phyloP scores from a whole-genome alignment of 2,888 invertebrate species.

The Aphrophora alni region DNA sequence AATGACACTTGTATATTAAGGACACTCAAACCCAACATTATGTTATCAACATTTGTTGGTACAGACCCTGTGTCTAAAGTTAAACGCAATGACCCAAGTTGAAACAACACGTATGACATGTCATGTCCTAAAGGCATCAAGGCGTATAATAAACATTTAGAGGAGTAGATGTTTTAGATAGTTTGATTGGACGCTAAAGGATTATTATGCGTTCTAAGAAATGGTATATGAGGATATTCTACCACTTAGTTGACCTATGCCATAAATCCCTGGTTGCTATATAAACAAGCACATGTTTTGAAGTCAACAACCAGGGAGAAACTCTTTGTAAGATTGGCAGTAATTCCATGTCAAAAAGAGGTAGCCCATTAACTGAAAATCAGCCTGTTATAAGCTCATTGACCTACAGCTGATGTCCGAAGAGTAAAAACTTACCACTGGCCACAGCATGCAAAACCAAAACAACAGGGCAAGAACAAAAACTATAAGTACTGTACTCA shows the following conservation, averaged over 20 bases:
- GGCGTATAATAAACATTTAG: slow-evolving; percentile 52
- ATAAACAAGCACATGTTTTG: slow-evolving; percentile 41
- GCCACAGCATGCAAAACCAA: background rate
- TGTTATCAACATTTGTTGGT: slow-evolving; percentile 51
- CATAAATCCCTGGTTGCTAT: slow-evolving; percentile 49
- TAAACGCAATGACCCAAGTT: slow-evolving; percentile 44
- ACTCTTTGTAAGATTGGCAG: slow-evolving; percentile 17
- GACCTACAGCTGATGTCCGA: slow-evolving; percentile 18
- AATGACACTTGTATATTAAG: background rate
- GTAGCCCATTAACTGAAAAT: background rate
- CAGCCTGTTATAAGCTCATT: background rate
- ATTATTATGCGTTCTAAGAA: slow-evolving; percentile 51
- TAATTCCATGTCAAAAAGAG: slow-evolving; percentile 10
- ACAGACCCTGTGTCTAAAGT: slow-evolving; percentile 46
- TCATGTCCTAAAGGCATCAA: slow-evolving; percentile 51
- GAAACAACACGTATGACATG: slow-evolving; percentile 41
- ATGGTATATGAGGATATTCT: slow-evolving; percentile 52
- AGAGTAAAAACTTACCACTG: slow-evolving; percentile 23
- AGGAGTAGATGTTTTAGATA: slow-evolving; percentile 52
- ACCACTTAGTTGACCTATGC: slow-evolving; percentile 47
- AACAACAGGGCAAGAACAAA: slow-evolving; percentile 8
- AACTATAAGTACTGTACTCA: background rate
- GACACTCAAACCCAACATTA: slow-evolving; percentile 46
- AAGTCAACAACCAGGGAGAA: slow-evolving; percentile 11
- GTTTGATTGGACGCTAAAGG: slow-evolving; percentile 51